Conservation (phyloP, 2,888 invertebrate genomes). For the Meandrusa payeni region DNA sequence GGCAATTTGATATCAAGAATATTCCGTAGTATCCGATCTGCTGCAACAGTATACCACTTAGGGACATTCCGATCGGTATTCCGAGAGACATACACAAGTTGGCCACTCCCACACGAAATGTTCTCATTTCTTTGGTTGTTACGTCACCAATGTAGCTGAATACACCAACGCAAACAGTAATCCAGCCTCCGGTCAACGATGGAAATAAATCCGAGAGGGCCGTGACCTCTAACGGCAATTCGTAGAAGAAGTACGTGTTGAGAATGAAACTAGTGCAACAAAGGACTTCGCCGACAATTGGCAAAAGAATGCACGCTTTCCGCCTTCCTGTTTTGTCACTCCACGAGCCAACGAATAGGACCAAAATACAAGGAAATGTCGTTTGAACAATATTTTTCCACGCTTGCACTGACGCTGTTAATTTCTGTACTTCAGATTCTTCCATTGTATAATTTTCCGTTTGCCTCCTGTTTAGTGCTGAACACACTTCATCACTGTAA, state of each 20-base stretch:
- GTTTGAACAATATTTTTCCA: slow-evolving; percentile 82
- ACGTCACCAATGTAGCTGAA: slow-evolving; percentile 84
- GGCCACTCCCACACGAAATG: slow-evolving; percentile 82
- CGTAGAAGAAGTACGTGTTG: slow-evolving; percentile 80
- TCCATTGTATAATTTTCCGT: slow-evolving; percentile 85
- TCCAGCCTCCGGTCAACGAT: slow-evolving; percentile 80
- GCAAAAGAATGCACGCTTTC: slow-evolving; percentile 81
- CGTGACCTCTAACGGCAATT: slow-evolving; percentile 79
- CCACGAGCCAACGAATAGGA: slow-evolving; percentile 83
- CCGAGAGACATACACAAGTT: slow-evolving; percentile 83
- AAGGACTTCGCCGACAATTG: slow-evolving; percentile 78
- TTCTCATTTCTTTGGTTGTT: slow-evolving; percentile 80
- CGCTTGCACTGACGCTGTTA: slow-evolving; percentile 79
- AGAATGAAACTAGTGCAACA: slow-evolving; percentile 74
- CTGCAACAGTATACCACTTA: slow-evolving; percentile 77
- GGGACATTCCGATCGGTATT: slow-evolving; percentile 79
- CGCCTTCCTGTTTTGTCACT: slow-evolving; percentile 81
- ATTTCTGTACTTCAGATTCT: slow-evolving; percentile 83
- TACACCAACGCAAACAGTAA: slow-evolving; percentile 81
- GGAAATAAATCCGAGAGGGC: slow-evolving; percentile 79
- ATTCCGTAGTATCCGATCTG: slow-evolving; percentile 76
- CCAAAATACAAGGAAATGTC: slow-evolving; percentile 76
- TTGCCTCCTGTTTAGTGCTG: slow-evolving; percentile 86
- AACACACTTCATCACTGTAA: slow-evolving; percentile 87
- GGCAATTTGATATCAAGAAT: slow-evolving; percentile 71